Conservation (phyloP, 2,797 vertebrate species). For the Acipenser oxyrinchus region DNA sequence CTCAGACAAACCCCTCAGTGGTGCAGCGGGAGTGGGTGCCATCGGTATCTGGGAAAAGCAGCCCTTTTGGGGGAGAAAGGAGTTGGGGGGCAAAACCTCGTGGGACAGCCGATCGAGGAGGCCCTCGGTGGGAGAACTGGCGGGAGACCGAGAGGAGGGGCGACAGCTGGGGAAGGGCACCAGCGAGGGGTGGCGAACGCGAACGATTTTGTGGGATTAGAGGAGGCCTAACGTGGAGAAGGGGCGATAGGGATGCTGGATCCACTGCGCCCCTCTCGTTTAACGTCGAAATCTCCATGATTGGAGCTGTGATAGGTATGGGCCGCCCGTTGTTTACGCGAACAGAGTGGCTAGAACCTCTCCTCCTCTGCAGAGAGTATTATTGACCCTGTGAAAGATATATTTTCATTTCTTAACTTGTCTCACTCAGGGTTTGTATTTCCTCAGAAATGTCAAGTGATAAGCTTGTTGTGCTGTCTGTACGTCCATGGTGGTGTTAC, state of each 20-base stretch:
- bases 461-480: too few species aligned
- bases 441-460: too few species aligned
- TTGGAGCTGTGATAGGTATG: constrained; percentile 76
- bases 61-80: constrained; percentile 19
- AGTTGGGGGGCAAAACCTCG: not conserved
- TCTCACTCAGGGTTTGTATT: too few species aligned
- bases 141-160: not conserved
- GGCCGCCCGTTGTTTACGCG: not conserved
- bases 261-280: constrained; percentile 44
- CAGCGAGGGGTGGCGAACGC: not conserved
- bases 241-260: not conserved
- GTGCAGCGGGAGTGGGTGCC: not conserved
- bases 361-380: too few species aligned
- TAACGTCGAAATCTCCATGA: constrained; percentile 42
- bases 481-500: too few species aligned
- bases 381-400: too few species aligned
- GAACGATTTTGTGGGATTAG: not conserved
- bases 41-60: not conserved
- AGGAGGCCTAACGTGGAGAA: not conserved
- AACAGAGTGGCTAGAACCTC: too few species aligned
- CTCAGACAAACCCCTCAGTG: not conserved
- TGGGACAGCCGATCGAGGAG: not conserved
- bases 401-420: too few species aligned
- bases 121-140: constrained; percentile 6
- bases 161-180: not conserved